Evolutionary conservation across 2,888 invertebrate genomes (phyloP).

Genomic region (Strigamia transsilvanica): DNA sequence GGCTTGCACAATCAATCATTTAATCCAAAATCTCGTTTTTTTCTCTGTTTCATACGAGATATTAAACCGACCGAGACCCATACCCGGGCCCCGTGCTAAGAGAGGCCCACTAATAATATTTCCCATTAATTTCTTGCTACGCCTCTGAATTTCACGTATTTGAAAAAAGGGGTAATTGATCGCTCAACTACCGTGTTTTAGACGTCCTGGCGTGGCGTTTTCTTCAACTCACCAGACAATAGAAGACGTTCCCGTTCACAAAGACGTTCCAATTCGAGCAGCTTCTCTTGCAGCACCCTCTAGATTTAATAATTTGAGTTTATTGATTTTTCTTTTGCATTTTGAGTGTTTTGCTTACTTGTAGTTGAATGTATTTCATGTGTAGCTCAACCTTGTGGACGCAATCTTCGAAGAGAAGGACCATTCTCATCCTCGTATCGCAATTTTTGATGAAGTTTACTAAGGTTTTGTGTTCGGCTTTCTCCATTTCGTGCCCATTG

Average conservation of each 20-base stretch:
- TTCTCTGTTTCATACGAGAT: too few relatives aligned
- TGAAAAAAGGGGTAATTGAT: slow-evolving; percentile 27
- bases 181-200: slow-evolving; percentile 50
- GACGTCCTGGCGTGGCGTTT: slow-evolving; percentile 15
- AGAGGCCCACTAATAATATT: too few relatives aligned
- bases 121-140: too few relatives aligned
- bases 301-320: background rate
- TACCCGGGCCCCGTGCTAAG: too few relatives aligned
- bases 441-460: slow-evolving; percentile 92
- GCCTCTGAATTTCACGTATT: too few relatives aligned
- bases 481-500: slow-evolving; percentile 94
- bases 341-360: slow-evolving; percentile 56
- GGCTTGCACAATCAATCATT: too few relatives aligned
- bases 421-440: slow-evolving; percentile 91
- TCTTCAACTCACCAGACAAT: slow-evolving; percentile 59
- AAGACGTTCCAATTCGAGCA: slow-evolving; percentile 83
- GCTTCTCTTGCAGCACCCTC: slow-evolving; percentile 77
- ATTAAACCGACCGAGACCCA: too few relatives aligned
- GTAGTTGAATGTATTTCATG: slow-evolving; percentile 89
- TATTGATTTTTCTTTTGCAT: background rate
- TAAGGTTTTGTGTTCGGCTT: slow-evolving; percentile 90
- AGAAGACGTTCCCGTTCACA: slow-evolving; percentile 83
- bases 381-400: slow-evolving; percentile 93
- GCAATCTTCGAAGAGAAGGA: slow-evolving; percentile 95
- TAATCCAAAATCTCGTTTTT: too few relatives aligned